These are phyloP conservation scores for Parambassis ranga DNA, from an alignment of 2,797 vertebrate genomes.

Conservation along the genomic window DNA sequence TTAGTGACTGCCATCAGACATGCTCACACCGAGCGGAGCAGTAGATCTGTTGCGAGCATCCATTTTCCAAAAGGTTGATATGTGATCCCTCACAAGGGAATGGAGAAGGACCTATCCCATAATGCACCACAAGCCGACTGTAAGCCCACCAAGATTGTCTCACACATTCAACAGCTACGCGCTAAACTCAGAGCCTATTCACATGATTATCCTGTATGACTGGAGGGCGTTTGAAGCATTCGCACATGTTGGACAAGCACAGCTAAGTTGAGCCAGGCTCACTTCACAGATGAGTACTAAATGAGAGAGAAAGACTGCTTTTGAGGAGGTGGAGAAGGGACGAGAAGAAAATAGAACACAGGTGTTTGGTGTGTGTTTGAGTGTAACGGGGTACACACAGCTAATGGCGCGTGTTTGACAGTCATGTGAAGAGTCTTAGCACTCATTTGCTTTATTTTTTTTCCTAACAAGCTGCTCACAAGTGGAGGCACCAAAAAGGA, in stretches of 20 bases:
- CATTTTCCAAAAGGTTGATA: slow-evolving; percentile 66
- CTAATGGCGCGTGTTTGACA: not conserved
- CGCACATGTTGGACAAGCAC: not conserved
- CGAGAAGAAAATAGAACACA: slow-evolving; percentile 29
- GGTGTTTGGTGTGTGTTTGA: slow-evolving; percentile 22
- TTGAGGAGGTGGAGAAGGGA: not conserved
- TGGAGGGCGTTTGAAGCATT: not conserved
- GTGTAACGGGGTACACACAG: not conserved
- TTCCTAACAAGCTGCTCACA: slow-evolving; percentile 37
- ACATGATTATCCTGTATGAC: slow-evolving; percentile 26
- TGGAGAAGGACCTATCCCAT: slow-evolving; percentile 48
- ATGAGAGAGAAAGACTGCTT: not conserved
- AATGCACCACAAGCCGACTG: slow-evolving; percentile 51
- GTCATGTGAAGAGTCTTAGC: slow-evolving; percentile 72
- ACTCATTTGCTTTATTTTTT: slow-evolving; percentile 42
- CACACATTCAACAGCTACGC: slow-evolving; percentile 27
- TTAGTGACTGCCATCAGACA: slow-evolving; percentile 5
- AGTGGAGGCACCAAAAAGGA: too few species aligned
- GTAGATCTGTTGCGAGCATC: slow-evolving; percentile 33
- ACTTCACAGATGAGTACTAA: slow-evolving; percentile 15
- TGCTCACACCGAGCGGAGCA: not conserved
- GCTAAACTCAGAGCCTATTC: slow-evolving; percentile 30
- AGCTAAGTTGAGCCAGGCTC: slow-evolving; percentile 2
- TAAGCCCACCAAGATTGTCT: slow-evolving; percentile 40
- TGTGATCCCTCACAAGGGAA: slow-evolving; percentile 62